Evolutionary conservation across 1,140 invertebrate species (phyloP).

Genomic region (Bombus turneri): DNA sequence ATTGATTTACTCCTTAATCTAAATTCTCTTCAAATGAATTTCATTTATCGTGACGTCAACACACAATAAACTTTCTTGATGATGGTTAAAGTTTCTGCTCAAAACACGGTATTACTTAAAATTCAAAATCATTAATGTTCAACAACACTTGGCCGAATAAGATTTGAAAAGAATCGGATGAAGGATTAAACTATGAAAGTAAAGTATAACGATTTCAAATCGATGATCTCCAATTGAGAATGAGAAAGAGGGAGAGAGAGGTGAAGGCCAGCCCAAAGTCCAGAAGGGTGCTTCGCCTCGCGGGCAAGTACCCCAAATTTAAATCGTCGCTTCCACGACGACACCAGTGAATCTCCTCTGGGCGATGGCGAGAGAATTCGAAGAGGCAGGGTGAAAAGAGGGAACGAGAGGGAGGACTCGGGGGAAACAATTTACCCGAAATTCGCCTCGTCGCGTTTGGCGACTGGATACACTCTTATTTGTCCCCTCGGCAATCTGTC

Average conservation of each 20-base stretch:
- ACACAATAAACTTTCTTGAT: not conserved
- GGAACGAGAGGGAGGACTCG: slow-evolving; percentile 45
- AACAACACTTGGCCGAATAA: not conserved
- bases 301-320: slow-evolving; percentile 65
- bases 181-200: not conserved
- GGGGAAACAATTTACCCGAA: slow-evolving; percentile 79
- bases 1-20: not conserved
- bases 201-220: slow-evolving; percentile 33
- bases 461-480: slow-evolving; percentile 79
- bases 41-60: not conserved
- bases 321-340: slow-evolving; percentile 69
- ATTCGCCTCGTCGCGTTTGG: slow-evolving; percentile 77
- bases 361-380: slow-evolving; percentile 59
- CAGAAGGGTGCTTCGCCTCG: slow-evolving; percentile 45
- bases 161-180: not conserved
- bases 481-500: slow-evolving; percentile 79
- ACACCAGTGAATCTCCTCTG: slow-evolving; percentile 65
- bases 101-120: not conserved
- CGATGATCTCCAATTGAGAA: slow-evolving; percentile 27
- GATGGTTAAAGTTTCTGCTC: not conserved
- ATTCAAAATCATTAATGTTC: not conserved
- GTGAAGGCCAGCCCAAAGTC: slow-evolving; percentile 39
- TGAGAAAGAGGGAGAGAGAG: not conserved
- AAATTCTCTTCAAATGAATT: not conserved
- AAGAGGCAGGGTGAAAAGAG: slow-evolving; percentile 51